Base-by-base conservation (phyloP, 2,797 vertebrate species). In the Moxostoma hubbsi region DNA sequence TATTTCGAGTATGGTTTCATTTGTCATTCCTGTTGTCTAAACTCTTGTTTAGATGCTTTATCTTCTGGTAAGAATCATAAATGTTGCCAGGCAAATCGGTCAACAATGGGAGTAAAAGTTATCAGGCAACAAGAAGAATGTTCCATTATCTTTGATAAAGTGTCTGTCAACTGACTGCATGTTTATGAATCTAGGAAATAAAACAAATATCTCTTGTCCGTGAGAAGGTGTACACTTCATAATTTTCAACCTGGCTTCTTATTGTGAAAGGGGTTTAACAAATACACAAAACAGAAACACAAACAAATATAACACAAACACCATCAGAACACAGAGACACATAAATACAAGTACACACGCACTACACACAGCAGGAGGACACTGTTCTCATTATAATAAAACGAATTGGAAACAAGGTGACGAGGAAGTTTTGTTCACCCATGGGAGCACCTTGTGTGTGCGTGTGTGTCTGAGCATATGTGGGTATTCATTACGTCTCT, bases 381-480 rank as follows among this genome's bases (percentile, higher is more conserved):
- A 69, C 76, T 57, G 78, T 53, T 84, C 62, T 80, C 80, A 85
- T 85, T 82, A 73, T 71, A 82, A 73, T 84, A 71, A 83, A 74
- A 79, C 51, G 77, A 83, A 80, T 72, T 80, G 79, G 75, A 69
- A 83, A 85, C 75, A 83, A 84, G 83, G 65, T 79, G 80, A 63
- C 81, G 75, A 62, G 63, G 70, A 87, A 86, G 81, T 77, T 77
- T 55, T 73, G 63, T 72, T 55, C 68, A 53, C 79, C 61, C 81
- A 77, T 77, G 81, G 82, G 70, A 83, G 82, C 46, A 73, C 13
- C 54, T 18, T 73, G 43, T 55, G 73, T 79, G 79, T 82, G 73
- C 16, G 1, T 73, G 66, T 63, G 76, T 80, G 51, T 43, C 43
- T 80, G 54, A 59, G 57, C 58, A 77, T 75, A 58, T 65, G 57